These are phyloP conservation scores for Drosophila baimaii DNA, from an alignment of 1,140 invertebrate genomes.

Conservation along the genomic window DNA sequence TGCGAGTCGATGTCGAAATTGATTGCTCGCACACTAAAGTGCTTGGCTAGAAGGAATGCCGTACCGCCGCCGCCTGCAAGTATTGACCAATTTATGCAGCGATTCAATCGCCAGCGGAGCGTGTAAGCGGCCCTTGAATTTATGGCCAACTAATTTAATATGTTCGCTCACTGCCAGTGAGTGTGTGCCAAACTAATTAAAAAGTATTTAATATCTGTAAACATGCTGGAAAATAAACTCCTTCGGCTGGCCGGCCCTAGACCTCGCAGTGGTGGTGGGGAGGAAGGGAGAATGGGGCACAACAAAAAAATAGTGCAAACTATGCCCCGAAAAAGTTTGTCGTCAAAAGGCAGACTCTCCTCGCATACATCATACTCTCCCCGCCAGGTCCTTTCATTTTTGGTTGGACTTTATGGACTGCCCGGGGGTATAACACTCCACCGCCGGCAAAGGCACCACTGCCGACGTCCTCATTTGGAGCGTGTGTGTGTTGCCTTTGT, in stretches of 20 bases:
- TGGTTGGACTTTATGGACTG: conserved; percentile 52
- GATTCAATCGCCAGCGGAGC: conserved; percentile 46
- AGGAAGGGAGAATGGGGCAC: no score
- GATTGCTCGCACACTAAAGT: conserved; percentile 51
- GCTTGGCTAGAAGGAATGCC: conserved; percentile 14
- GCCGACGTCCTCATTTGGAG: conserved; percentile 49
- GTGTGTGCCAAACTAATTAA: conserved; percentile 78
- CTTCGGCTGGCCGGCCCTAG: conserved; percentile 7
- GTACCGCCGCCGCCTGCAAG: conserved; percentile 28
- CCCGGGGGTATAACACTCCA: conserved; percentile 18
- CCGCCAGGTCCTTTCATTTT: conserved; percentile 20
- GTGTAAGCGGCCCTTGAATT: conserved; percentile 44
- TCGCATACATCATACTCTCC: conserved; percentile 39
- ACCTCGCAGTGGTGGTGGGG: background rate
- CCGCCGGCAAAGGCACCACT: conserved; percentile 27
- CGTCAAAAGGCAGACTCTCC: conserved; percentile 46
- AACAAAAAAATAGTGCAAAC: conserved; percentile 41
- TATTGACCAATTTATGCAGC: conserved; percentile 58
- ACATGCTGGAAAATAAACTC: conserved; percentile 72
- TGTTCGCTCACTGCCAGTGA: conserved; percentile 43
- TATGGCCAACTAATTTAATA: conserved; percentile 69
- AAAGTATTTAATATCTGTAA: conserved; percentile 81
- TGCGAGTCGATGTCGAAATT: conserved; percentile 64
- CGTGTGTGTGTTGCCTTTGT: conserved; percentile 56
- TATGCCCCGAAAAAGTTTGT: conserved; percentile 64